Base-by-base conservation (phyloP, 2,888 invertebrate genomes). In the Heteromyza rotundicornis region DNA sequence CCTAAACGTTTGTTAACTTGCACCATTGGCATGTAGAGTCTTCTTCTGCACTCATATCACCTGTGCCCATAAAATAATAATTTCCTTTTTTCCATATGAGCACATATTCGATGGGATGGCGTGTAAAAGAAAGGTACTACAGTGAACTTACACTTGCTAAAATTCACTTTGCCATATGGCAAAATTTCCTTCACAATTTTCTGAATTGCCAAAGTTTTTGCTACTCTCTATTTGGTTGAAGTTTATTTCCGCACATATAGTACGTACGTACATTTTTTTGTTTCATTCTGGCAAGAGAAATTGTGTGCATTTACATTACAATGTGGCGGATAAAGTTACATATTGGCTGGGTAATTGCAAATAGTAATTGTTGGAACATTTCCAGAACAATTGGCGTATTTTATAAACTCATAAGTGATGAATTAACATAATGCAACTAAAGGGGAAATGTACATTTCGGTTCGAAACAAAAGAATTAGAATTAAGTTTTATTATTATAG, bases 41-140 rank as follows among this genome's bases (percentile, higher is more conserved):
- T n/a, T n/a, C 3, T 8, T 14, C n/a, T 49, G 27, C 24, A 44
- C 12, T n/a, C 14, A n/a, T 35, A 54, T 60, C 61, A 61, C 57
- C 61, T 57, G 57, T 44, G 55, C 54, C 54, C 54, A 55, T 62
- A 59, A 58, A 62, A 62, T 59, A 62, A 62, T 62, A 62, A 62
- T 58, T 62, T 59, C 51, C 55, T 51, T 40, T 40, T 44, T 58
- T 58, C 51, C 59, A 55, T 55, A 59, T 59, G 62, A 57, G 27
- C 54, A 55, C 40, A 51, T 62, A 16, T 53, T 54, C 27, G 22
- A 35, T 19, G 47, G 7, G 47, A 5, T n/a, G n/a, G 22, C 50
- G 17, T 19, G 50, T 8, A 50, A 50, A 22, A 16, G 7, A n/a
- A 7, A n/a, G 17, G 17, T 44, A 16, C 5, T n/a, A 7, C 47